Evolutionary conservation across 92 coral and sea anemone species (phyloP).

Genomic region (Isaurus tuberculatus): DNA sequence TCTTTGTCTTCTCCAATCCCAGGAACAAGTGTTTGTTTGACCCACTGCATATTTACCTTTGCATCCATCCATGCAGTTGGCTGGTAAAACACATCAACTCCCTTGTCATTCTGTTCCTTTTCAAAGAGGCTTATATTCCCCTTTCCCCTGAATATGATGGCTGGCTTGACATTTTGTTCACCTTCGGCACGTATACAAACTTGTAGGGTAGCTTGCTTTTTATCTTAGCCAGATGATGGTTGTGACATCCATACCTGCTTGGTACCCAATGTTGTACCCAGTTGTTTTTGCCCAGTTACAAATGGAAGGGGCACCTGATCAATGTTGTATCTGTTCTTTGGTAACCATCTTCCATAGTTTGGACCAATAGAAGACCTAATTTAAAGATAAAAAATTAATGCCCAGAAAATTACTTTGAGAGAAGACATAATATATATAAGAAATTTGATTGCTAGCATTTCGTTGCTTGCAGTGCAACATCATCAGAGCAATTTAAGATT

Average conservation of each 20-base stretch:
- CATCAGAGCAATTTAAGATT: too few relatives aligned
- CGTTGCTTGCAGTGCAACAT: too few relatives aligned
- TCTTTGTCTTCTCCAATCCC: slow-evolving; percentile 49
- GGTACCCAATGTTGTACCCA: slow-evolving; percentile 28
- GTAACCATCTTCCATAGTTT: slow-evolving; percentile 58
- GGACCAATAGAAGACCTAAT: slow-evolving; percentile 38
- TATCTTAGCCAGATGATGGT: slow-evolving; percentile 47
- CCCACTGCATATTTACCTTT: slow-evolving; percentile 50
- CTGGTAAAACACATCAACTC: slow-evolving; percentile 57
- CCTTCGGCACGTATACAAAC: slow-evolving; percentile 52
- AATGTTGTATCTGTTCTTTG: slow-evolving; percentile 29
- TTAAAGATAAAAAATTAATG: too few relatives aligned
- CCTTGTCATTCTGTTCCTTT: slow-evolving; percentile 50
- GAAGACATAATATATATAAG: too few relatives aligned
- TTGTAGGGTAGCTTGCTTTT: slow-evolving; percentile 15
- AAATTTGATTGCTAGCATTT: too few relatives aligned
- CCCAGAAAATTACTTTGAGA: too few relatives aligned
- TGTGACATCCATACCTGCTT: slow-evolving; percentile 46
- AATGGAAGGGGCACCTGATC: slow-evolving; percentile 53
- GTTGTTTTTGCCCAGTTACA: slow-evolving; percentile 30
- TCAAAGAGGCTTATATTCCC: slow-evolving; percentile 23
- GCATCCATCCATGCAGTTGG: slow-evolving; percentile 49
- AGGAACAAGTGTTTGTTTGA: slow-evolving; percentile 29
- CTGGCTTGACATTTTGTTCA: slow-evolving; percentile 56
- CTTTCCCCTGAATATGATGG: slow-evolving; percentile 48